A percentile compares a stretch with the other conserved stretches of the same genome.
These are phyloP conservation scores for Notodonta dromedarius DNA, from an alignment of 2,888 invertebrate genomes.

Conservation along the genomic window DNA sequence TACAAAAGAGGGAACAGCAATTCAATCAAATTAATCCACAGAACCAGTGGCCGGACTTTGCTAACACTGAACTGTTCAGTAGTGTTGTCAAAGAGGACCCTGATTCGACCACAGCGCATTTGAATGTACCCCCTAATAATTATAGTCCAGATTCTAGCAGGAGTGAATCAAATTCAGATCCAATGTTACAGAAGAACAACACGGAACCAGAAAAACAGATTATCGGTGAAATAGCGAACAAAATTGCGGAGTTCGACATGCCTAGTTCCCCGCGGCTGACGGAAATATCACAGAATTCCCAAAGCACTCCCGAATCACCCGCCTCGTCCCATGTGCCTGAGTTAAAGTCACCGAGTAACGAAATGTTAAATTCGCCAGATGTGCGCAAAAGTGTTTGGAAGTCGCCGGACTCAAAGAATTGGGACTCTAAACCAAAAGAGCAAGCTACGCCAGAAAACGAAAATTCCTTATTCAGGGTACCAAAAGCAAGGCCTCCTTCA, in stretches of 20 bases:
- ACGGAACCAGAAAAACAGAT: conserved; percentile 65
- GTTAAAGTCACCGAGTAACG: conserved; percentile 70
- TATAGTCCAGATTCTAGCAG: conserved; percentile 80
- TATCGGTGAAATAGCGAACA: conserved; percentile 60
- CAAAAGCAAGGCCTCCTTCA: conserved; percentile 86
- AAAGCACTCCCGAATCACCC: conserved; percentile 71
- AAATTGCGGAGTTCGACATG: conserved; percentile 76
- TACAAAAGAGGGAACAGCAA: conserved; percentile 72
- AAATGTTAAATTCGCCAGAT: conserved; percentile 57
- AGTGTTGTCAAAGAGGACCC: conserved; percentile 89
- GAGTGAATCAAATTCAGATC: conserved; percentile 78
- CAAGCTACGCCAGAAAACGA: conserved; percentile 67
- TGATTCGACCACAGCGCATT: conserved; percentile 88
- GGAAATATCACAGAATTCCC: conserved; percentile 75
- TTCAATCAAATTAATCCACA: conserved; percentile 57
- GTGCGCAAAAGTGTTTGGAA: conserved; percentile 75
- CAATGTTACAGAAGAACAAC: conserved; percentile 54
- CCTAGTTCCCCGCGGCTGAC: conserved; percentile 74
- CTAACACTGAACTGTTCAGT: conserved; percentile 71
- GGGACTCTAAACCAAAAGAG: conserved; percentile 77
- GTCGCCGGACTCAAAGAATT: conserved; percentile 75
- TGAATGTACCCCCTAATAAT: conserved; percentile 75
- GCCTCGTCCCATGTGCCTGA: conserved; percentile 66
- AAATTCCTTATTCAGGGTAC: conserved; percentile 85
- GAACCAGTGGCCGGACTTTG: conserved; percentile 78